Evolutionary conservation across 53 echinoderm and acorn worm genomes (phyloP), one percentile per base, ranked within the genome.

Genomic region (Hippasteria phrygiana): DNA sequence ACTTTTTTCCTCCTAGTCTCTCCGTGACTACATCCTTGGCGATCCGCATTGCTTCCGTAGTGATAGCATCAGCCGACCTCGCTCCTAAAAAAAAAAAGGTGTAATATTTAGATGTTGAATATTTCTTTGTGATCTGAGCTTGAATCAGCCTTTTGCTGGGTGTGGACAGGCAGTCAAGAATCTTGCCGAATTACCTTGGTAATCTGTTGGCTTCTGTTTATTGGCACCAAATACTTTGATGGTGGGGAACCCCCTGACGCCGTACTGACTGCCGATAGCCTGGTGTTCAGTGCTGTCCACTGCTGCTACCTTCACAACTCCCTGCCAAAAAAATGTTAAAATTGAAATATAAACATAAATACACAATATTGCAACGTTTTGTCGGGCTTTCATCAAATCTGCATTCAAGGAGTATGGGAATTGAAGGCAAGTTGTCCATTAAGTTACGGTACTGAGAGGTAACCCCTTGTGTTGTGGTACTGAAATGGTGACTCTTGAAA

Each of bases 171-270:
- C n/a, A n/a, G n/a, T n/a, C n/a, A n/a, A n/a, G n/a, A n/a, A n/a
- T n/a, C n/a, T n/a, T n/a, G n/a, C n/a, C 59, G 26, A 59, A 75
- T 91, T 76, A 97, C 97, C 97, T 27, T 97, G 80, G 67, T 97
- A 97, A 81, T 97, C 97, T 71, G 22, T 28, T 4, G 97, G 97
- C 33, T 70, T 92, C 16, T 88, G 80, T 88, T 97, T 97, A 66
- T 97, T 88, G 40, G 88, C 90, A 24, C 97, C 97, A 92, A 97
- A 97, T 55, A 97, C 16, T 85, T 97, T 97, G 31, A 97, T 95
- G 7, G 97, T 95, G 32, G 97, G 97, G 43, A 97, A 97, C 43
- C 97, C 97, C 43, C 83, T 43, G 48, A 97, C 91, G 7, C 90
- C 90, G 27, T 91, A 97, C 28, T 82, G 93, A 18, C 89, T 77